Conservation (phyloP, 2,797 vertebrate genomes). For the Bryconaethiops microstoma region DNA sequence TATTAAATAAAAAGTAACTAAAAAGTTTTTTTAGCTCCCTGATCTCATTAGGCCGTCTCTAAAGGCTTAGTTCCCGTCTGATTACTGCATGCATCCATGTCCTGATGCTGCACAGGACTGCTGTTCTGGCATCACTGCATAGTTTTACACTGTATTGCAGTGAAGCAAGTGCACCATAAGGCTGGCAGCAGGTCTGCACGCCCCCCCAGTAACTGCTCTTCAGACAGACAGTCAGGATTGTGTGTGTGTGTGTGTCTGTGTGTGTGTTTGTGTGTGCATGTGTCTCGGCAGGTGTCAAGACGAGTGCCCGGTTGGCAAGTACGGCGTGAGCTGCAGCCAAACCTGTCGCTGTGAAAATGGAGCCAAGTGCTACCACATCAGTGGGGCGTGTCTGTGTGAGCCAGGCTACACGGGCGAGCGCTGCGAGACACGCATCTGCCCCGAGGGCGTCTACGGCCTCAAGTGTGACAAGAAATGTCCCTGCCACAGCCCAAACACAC, state of each 20-base stretch:
- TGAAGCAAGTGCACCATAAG: background rate
- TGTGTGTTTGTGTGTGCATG: slow-evolving; percentile 1
- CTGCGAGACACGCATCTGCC: slow-evolving; percentile 88
- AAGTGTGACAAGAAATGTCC: slow-evolving; percentile 88
- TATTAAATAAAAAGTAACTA: no score
- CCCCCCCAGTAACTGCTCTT: background rate
- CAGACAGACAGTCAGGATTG: background rate
- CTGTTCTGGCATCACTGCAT: background rate
- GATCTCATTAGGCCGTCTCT: background rate
- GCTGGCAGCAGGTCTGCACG: background rate
- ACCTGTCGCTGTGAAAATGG: slow-evolving; percentile 86
- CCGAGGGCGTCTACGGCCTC: slow-evolving; percentile 84
- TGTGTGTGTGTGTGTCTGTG: slow-evolving; percentile 10
- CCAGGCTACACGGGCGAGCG: slow-evolving; percentile 85
- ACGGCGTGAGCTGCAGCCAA: slow-evolving; percentile 82
- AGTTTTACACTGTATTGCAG: background rate
- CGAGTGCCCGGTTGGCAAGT: slow-evolving; percentile 88
- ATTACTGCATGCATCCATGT: background rate
- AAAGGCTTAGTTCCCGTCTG: no score
- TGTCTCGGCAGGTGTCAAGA: slow-evolving; percentile 87
- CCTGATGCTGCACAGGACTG: background rate
- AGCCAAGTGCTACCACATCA: slow-evolving; percentile 89
- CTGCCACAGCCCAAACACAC: slow-evolving; percentile 84
- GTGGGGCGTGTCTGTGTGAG: slow-evolving; percentile 88
- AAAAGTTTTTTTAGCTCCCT: background rate